Conservation (phyloP, 2,113 vertebrate species). For the Okapia johnstoni region DNA sequence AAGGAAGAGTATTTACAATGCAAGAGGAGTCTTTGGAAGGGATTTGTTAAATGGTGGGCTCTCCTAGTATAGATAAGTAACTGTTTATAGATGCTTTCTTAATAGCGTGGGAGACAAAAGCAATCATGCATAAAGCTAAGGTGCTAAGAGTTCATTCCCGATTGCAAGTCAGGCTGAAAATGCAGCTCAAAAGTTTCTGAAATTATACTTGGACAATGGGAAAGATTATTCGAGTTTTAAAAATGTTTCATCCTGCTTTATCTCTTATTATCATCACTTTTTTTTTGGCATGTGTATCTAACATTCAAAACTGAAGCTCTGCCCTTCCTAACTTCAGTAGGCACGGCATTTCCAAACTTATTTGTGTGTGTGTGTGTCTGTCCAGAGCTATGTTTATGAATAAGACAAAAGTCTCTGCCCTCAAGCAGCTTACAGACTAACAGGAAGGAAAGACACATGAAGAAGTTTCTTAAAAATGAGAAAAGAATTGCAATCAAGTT, state of each 20-base stretch:
- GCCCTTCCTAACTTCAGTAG: not conserved
- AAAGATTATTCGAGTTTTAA: not conserved
- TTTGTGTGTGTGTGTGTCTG: not conserved
- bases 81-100: not conserved
- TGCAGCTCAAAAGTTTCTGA: not conserved
- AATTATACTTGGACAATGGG: not conserved
- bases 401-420: not conserved
- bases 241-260: not conserved
- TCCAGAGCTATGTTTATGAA: not conserved
- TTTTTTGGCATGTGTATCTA: not conserved
- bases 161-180: not conserved
- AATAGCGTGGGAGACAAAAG: not conserved
- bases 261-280: not conserved
- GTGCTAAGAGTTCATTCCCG: not conserved
- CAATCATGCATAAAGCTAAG: not conserved
- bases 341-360: not conserved
- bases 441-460: not conserved
- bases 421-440: not conserved
- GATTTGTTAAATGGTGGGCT: not conserved
- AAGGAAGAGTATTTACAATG: not conserved
- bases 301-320: not conserved
- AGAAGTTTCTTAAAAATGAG: not conserved
- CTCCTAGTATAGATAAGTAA: not conserved
- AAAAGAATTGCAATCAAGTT: not conserved
- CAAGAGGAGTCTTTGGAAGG: not conserved